phyloP scores from a whole-genome alignment of 2,113 vertebrate species.

The Delphinus delphis region DNA sequence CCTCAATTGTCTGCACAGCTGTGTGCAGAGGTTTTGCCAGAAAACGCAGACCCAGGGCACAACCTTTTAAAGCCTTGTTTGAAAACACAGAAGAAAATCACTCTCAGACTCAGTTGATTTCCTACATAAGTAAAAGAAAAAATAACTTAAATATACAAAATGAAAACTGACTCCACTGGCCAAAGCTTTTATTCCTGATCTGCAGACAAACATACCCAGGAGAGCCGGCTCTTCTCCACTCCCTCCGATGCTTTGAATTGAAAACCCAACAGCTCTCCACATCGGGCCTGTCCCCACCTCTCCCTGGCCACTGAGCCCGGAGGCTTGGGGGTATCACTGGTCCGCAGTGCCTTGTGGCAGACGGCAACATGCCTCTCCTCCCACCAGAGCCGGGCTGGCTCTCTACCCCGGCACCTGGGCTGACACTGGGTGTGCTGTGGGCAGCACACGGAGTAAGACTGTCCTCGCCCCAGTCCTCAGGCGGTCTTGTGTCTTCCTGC shows the following conservation, averaged over 20 bases:
- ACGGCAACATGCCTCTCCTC: not conserved
- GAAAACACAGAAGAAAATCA: constrained; percentile 54
- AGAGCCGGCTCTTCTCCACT: not conserved
- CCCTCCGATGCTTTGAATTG: not conserved
- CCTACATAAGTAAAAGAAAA: constrained; percentile 11
- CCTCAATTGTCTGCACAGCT: not conserved
- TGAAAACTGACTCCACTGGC: not conserved
- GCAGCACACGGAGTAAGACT: fast-evolving
- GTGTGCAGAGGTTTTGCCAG: not conserved
- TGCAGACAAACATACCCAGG: not conserved
- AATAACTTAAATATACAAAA: not conserved
- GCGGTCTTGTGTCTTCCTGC: not conserved
- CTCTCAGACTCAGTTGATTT: constrained; percentile 28
- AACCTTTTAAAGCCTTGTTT: constrained; percentile 34
- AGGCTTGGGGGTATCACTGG: fast-evolving
- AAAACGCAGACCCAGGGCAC: not conserved
- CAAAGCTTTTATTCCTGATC: not conserved
- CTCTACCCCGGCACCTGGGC: not conserved
- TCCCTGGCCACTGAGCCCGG: fast-evolving
- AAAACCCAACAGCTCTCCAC: not conserved
- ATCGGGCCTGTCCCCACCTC: fast-evolving
- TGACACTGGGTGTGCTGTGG: not conserved
- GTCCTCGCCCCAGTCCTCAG: fast-evolving
- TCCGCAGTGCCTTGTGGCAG: fast-evolving
- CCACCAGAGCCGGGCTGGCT: too few relatives aligned